phyloP scores from a whole-genome alignment of 2,113 vertebrate species.

The Vidua macroura region DNA sequence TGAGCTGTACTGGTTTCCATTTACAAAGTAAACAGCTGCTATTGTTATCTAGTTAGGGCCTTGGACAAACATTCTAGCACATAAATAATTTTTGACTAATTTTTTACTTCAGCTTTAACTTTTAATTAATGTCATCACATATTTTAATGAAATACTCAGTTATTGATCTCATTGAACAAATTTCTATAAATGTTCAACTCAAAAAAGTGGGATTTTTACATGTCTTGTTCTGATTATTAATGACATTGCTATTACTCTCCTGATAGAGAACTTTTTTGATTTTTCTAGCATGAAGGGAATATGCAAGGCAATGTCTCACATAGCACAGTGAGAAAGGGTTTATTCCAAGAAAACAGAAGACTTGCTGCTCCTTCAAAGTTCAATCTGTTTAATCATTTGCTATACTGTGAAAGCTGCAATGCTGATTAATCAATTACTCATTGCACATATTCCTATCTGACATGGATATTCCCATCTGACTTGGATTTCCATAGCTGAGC shows the following conservation, averaged over 20 bases:
- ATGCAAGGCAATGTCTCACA: neutral
- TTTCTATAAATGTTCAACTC: neutral
- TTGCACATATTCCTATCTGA: neutral
- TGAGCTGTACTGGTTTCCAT: neutral
- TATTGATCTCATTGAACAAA: neutral
- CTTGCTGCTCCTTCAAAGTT: neutral
- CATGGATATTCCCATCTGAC: neutral
- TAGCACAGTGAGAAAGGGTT: neutral
- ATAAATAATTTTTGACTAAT: neutral
- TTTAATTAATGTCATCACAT: neutral
- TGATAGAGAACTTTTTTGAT: neutral
- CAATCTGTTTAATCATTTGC: neutral
- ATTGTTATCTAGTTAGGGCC: constrained; percentile 26
- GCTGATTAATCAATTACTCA: neutral
- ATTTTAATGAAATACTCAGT: neutral
- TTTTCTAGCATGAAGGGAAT: neutral
- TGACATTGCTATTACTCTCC: neutral
- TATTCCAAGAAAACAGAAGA: neutral
- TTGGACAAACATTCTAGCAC: neutral
- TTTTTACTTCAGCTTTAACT: constrained; percentile 25
- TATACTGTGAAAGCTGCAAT: neutral
- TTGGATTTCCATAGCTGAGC: neutral
- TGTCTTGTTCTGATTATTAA: neutral
- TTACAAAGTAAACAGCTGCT: constrained; percentile 35
- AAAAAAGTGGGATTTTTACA: neutral